Evolutionary conservation across 2,113 vertebrate genomes (phyloP), one percentile per base, ranked within the genome.

Genomic region (Ibidorhyncha struthersii): DNA sequence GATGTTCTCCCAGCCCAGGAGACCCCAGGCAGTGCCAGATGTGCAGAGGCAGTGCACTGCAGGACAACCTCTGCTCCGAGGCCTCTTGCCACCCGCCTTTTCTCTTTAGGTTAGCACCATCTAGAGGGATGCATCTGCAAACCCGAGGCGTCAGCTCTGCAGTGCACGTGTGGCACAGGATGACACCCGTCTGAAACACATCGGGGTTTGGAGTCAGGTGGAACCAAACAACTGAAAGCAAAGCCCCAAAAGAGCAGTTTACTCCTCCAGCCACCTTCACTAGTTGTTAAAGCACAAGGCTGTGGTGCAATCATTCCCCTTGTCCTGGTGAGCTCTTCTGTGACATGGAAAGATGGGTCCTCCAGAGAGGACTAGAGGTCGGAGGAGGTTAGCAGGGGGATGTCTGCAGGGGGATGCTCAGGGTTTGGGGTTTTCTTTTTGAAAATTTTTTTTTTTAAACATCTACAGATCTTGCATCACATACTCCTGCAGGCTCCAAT

Each of bases 81-180:
- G 52, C 50, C 20, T 40, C 59, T 45, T 13, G 1, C 49, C 49
- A 50, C 49, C 49, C 12, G 23, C 27, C 72, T 74, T 97, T 97
- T 94, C 96, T 97, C 95, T 97, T 97, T 96, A 94, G 89, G 93
- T 96, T 93, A 97, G 95, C 94, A 96, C 97, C 97, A 97, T 87
- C 97, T 97, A 97, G 95, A 94, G 97, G 93, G 93, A 91, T 15
- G 73, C 32, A 7, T 26, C 84, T 82, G 94, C 82, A 97, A 87
- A 82, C 90, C 90, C 53, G 3, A 23, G 69, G 53, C 11, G 0
- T 14, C 76, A 2, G 74, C 66, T 41, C 49, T 4, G 1, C 8
- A 4, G 41, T 0, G 41, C 15, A 20, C 18, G 1, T 47, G 38
- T 12, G 61, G 65, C 15, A 11, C 17, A 40, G 30, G 47, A 13